Evolutionary conservation across 2,888 invertebrate genomes (phyloP).

Genomic region (Rhorus exstirpatorius): DNA sequence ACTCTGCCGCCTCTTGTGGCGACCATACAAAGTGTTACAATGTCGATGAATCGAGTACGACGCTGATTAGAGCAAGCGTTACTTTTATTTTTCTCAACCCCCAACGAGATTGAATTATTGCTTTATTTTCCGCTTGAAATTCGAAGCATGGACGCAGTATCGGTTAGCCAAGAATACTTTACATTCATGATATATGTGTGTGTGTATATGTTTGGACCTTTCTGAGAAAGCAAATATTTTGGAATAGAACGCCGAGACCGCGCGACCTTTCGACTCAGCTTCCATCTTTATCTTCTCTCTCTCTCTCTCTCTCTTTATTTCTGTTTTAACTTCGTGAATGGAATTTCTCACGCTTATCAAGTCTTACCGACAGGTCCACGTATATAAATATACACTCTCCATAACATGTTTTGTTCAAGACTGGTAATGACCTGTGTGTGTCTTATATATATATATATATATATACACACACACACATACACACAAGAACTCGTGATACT

Average conservation of each 20-base stretch:
- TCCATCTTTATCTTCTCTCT: slow-evolving; percentile 58
- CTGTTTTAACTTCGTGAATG: slow-evolving; percentile 60
- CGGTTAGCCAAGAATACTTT: slow-evolving; percentile 1
- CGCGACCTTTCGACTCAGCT: slow-evolving; percentile 62
- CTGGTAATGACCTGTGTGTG: too few relatives aligned
- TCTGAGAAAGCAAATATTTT: slow-evolving; percentile 66
- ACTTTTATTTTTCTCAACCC: neutral
- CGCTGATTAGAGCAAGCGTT: slow-evolving; percentile 22
- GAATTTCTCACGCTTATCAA: slow-evolving; percentile 70
- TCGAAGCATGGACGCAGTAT: neutral
- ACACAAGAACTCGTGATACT: too few relatives aligned
- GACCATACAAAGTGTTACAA: slow-evolving; percentile 56
- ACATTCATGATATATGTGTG: neutral
- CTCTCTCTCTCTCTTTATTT: neutral
- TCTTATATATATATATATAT: slow-evolving; percentile 17
- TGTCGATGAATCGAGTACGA: slow-evolving; percentile 45
- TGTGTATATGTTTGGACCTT: slow-evolving; percentile 30
- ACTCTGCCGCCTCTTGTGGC: slow-evolving; percentile 57
- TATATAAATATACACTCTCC: slow-evolving; percentile 16
- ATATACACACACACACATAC: neutral
- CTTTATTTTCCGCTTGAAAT: slow-evolving; percentile 25
- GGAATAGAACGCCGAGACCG: slow-evolving; percentile 53
- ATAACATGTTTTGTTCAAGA: too few relatives aligned
- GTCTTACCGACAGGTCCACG: slow-evolving; percentile 37
- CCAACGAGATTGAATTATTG: neutral